Evolutionary conservation across 2,888 invertebrate species (phyloP), one percentile per base, ranked within the genome.

Genomic region (Cephonodes hylas): DNA sequence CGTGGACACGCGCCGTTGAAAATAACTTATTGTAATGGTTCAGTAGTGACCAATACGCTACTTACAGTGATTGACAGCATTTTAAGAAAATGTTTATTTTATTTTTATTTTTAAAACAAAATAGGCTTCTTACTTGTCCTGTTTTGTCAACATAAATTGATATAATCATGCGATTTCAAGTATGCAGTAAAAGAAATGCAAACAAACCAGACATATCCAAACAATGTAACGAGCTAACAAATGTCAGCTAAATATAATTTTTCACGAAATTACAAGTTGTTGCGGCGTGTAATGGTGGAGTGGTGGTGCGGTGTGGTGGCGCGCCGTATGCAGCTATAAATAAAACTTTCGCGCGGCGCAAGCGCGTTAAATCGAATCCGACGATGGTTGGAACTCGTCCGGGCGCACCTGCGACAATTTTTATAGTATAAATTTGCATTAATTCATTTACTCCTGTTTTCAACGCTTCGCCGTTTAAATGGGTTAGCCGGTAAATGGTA

Each of bases 371-470:
- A 89, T 89, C 90, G 91, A 86, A 89, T 85, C 86, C 85, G 80
- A 81, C 85, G 84, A 85, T 84, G 85, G 84, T 78, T 88, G 88
- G 85, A 91, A 92, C 91, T 85, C 84, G 92, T 91, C 91, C 79
- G 73, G 64, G 72, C 80, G 89, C 92, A 92, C 92, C 92, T 92
- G 92, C 91, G 91, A 92, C 91, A 91, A 90, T 91, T 92, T 92
- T 91, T 91, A 92, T 90, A 88, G 92, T 91, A 91, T 92, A 91
- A 86, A 91, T 92, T 92, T 90, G 88, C 91, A 91, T 92, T 90
- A 91, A 92, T 91, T 91, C 90, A 91, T 91, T 91, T 91, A 87
- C 86, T 88, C 88, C 90, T 90, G 90, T 91, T 91, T 89, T 85
- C 85, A 88, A 81, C 82, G 84, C 81, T 74, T 63, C 72, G 67